Percentiles rank a stretch among this genome's conserved stretches.
Conservation (phyloP, 2,888 invertebrate species). For the Lamellibrachia satsuma region DNA sequence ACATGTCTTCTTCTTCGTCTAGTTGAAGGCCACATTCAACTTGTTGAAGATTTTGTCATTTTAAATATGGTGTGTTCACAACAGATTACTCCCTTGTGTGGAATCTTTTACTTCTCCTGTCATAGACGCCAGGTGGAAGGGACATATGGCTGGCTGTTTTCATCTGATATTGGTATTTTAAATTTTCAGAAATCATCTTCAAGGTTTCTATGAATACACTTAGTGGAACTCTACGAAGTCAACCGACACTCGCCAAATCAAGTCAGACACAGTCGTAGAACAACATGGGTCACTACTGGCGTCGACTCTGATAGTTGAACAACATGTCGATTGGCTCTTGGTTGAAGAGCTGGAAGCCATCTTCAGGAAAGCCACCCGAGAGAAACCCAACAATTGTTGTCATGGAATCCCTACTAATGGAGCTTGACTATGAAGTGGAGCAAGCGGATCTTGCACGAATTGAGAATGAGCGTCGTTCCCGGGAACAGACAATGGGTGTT, state of each 20-base stretch:
- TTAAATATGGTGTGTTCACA: too few relatives aligned
- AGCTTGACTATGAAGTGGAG: conserved; percentile 39
- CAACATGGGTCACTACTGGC: background rate
- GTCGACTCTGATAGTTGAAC: background rate
- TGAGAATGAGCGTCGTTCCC: conserved; percentile 49
- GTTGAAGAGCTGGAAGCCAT: background rate
- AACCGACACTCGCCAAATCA: background rate
- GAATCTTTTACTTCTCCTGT: too few relatives aligned
- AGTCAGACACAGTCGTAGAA: background rate
- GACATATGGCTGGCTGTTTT: too few relatives aligned
- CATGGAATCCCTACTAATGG: conserved; percentile 38
- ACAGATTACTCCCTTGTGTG: too few relatives aligned
- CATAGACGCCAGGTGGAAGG: too few relatives aligned
- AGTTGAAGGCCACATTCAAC: too few relatives aligned
- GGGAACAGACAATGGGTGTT: conserved; percentile 49
- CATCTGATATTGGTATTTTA: too few relatives aligned
- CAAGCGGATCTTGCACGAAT: conserved; percentile 45
- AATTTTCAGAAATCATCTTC: background rate
- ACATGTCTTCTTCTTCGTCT: too few relatives aligned
- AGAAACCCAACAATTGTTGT: conserved; percentile 21
- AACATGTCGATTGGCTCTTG: background rate
- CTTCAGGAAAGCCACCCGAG: background rate
- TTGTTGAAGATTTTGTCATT: too few relatives aligned
- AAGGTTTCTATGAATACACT: background rate
- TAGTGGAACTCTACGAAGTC: background rate